These are phyloP conservation scores for Papilio glaucus DNA, from an alignment of 1,140 invertebrate genomes.

Conservation along the genomic window DNA sequence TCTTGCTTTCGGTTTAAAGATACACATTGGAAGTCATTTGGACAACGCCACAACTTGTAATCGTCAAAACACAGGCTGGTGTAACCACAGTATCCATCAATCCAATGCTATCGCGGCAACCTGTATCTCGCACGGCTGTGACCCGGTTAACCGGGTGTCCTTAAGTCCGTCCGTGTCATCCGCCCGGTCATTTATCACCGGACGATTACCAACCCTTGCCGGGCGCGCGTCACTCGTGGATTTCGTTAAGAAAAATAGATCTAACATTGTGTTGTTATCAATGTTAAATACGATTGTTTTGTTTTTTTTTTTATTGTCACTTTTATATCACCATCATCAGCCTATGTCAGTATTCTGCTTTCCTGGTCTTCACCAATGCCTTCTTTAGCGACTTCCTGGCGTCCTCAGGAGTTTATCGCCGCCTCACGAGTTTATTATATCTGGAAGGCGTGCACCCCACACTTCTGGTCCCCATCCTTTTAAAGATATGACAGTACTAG, in stretches of 20 bases:
- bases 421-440: too few species aligned
- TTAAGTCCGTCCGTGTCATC: constrained; percentile 62
- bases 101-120: constrained; percentile 55
- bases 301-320: too few species aligned
- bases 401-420: too few species aligned
- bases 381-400: too few species aligned
- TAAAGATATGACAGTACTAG: too few species aligned
- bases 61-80: constrained; percentile 10
- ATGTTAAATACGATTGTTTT: neutral
- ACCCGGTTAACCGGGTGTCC: constrained; percentile 59
- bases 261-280: constrained; percentile 48
- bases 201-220: constrained; percentile 66
- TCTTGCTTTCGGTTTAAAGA: too few species aligned
- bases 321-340: too few species aligned
- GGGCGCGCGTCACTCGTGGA: constrained; percentile 60
- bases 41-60: neutral
- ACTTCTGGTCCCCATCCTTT: too few species aligned
- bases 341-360: too few species aligned
- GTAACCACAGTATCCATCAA: constrained; percentile 54
- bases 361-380: too few species aligned
- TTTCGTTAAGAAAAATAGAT: constrained; percentile 71
- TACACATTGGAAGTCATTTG: too few species aligned
- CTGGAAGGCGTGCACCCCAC: too few species aligned
- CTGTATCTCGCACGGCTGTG: constrained; percentile 58
- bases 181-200: constrained; percentile 66